These are phyloP conservation scores for Neodiprion lecontei DNA, from an alignment of 1,140 invertebrate species.

Conservation along the genomic window DNA sequence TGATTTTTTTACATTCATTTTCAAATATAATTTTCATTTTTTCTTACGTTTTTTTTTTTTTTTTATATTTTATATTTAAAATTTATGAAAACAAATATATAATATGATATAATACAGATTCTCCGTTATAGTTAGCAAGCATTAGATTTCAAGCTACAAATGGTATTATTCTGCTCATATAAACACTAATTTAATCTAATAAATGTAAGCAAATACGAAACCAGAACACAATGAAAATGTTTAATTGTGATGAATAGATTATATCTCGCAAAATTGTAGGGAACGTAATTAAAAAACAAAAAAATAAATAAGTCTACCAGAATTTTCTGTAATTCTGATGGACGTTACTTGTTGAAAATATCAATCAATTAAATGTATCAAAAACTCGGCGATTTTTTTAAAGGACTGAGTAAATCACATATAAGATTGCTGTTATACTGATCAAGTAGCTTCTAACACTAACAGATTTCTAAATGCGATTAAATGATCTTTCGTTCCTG, in stretches of 20 bases:
- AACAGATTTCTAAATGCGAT: no score
- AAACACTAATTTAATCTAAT: neutral
- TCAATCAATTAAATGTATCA: neutral
- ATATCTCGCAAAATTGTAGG: no score
- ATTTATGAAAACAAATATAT: neutral
- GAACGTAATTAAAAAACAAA: no score
- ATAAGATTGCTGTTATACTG: no score
- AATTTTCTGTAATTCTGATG: no score
- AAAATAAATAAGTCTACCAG: no score
- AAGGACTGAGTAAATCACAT: no score
- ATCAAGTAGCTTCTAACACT: no score
- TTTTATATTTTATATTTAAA: neutral
- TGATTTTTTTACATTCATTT: neutral
- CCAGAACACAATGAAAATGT: no score
- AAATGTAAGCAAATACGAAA: neutral
- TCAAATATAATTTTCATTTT: neutral
- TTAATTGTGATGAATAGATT: no score
- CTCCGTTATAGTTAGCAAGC: neutral
- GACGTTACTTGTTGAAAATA: neutral
- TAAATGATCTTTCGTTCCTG: neutral
- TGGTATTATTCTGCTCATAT: neutral
- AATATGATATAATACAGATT: neutral
- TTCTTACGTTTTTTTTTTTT: neutral
- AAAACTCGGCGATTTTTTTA: no score
- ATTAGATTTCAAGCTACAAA: neutral